Conservation (phyloP, 2,113 vertebrate genomes). For the Pteropus alecto region DNA sequence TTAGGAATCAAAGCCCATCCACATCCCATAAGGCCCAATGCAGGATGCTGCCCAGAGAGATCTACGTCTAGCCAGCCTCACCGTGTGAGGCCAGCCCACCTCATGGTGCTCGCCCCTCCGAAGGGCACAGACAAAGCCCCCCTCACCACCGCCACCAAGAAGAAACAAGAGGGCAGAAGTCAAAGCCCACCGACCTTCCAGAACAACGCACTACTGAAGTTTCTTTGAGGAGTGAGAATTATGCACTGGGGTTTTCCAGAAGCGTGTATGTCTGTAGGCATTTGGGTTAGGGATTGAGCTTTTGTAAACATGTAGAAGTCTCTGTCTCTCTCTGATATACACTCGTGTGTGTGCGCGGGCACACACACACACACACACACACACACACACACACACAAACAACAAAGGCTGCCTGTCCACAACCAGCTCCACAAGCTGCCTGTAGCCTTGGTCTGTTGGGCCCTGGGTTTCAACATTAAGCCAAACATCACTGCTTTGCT, state of each 20-base stretch:
- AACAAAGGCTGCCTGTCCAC: too few species aligned
- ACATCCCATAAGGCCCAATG: fast-evolving
- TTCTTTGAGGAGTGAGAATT: neutral
- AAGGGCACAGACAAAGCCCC: neutral
- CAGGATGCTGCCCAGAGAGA: neutral
- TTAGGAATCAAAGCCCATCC: neutral
- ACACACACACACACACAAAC: neutral
- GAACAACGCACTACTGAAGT: neutral
- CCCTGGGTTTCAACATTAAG: neutral
- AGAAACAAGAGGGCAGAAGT: neutral
- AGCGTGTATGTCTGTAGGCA: neutral
- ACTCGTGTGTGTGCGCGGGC: too few species aligned
- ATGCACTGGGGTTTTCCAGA: neutral
- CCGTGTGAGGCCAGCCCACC: too few species aligned
- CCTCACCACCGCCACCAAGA: neutral
- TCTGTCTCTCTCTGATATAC: neutral
- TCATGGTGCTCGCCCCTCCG: fast-evolving
- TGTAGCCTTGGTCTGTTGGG: neutral
- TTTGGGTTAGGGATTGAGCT: neutral
- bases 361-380: too few species aligned
- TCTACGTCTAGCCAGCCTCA: neutral
- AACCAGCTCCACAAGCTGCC: neutral
- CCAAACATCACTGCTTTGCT: neutral
- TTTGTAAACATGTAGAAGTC: neutral
- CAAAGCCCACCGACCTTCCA: neutral